phyloP scores from a whole-genome alignment of 2,113 vertebrate genomes.

The Microcebus griseorufus region DNA sequence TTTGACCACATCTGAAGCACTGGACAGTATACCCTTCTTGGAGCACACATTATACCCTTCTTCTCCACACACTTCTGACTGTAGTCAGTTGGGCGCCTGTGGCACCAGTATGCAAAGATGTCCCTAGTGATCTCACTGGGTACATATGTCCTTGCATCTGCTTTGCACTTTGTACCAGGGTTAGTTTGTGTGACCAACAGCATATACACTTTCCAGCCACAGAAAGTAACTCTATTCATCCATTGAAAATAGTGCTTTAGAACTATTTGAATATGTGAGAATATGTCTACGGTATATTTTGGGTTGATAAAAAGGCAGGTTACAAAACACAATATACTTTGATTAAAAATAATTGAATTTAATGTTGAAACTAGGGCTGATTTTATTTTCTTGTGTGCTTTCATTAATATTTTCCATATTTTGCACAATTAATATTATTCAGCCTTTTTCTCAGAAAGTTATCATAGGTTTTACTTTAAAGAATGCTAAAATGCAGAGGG shows the following conservation, averaged over 20 bases:
- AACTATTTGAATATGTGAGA: neutral
- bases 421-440: neutral
- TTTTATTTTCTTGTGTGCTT: neutral
- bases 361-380: neutral
- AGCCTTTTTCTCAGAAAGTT: neutral
- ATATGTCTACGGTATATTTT: neutral
- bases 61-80: neutral
- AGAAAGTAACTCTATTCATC: neutral
- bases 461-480: neutral
- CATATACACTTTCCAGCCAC: neutral
- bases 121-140: too few species aligned
- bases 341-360: neutral
- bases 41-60: too few species aligned
- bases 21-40: neutral
- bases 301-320: neutral
- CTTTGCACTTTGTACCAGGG: neutral
- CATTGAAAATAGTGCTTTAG: neutral
- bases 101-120: neutral
- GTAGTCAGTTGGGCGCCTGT: neutral
- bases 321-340: neutral
- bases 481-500: neutral
- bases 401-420: neutral
- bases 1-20: neutral
- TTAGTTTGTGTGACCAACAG: neutral
- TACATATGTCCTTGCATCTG: too few species aligned